Percentiles rank a stretch among this genome's conserved stretches.
Evolutionary conservation across 2,888 invertebrate genomes (phyloP).

Genomic region (Diarsia dahlii): DNA sequence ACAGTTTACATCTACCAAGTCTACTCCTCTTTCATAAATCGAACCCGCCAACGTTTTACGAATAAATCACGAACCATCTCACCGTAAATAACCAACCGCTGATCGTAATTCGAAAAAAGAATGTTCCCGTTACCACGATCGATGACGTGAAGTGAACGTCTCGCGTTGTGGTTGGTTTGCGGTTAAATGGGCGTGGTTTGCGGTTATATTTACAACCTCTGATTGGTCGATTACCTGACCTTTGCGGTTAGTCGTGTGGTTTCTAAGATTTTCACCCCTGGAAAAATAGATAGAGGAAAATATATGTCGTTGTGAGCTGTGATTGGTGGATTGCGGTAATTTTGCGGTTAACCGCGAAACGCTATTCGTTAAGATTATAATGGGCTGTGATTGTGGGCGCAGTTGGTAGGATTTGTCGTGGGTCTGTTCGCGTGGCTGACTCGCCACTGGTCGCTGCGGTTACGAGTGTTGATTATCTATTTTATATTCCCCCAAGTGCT

Average conservation of each 20-base stretch:
- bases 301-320: constrained; percentile 79
- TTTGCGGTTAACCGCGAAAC: constrained; percentile 89
- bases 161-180: constrained; percentile 92
- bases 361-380: constrained; percentile 90
- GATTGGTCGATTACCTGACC: constrained; percentile 91
- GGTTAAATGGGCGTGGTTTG: constrained; percentile 92
- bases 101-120: constrained; percentile 81
- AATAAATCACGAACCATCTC: constrained; percentile 64
- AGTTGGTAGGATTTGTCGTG: constrained; percentile 79
- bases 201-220: constrained; percentile 90
- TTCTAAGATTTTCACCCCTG: constrained; percentile 91
- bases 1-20: constrained; percentile 4
- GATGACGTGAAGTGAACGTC: constrained; percentile 86
- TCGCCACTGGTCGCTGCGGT: constrained; percentile 67
- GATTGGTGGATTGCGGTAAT: constrained; percentile 86
- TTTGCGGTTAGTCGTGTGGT: constrained; percentile 92
- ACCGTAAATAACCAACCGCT: constrained; percentile 72
- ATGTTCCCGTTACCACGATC: constrained; percentile 81
- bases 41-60: constrained; percentile 46
- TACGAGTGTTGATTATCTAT: constrained; percentile 65
- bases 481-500: constrained; percentile 62
- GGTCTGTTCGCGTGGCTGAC: constrained; percentile 74
- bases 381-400: constrained; percentile 79
- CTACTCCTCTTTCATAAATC: constrained; percentile 30
- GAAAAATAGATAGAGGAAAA: constrained; percentile 89